These are phyloP conservation scores for Melanostoma scalare DNA, from an alignment of 2,888 invertebrate genomes.

Conservation along the genomic window DNA sequence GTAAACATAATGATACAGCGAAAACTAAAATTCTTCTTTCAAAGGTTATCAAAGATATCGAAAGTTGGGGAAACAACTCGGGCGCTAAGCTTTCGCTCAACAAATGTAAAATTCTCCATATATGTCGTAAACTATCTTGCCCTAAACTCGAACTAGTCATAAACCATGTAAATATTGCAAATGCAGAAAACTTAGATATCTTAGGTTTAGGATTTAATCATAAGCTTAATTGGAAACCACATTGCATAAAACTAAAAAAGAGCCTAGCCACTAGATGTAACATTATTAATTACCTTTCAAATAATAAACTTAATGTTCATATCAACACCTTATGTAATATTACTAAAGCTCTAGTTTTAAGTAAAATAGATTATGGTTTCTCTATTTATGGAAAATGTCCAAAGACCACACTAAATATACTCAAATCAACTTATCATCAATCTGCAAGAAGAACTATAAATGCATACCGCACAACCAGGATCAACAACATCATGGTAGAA, in stretches of 20 bases:
- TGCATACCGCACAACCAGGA: slow-evolving; percentile 43
- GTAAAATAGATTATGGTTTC: slow-evolving; percentile 45
- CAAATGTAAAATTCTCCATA: no score
- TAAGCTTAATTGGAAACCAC: slow-evolving; percentile 12
- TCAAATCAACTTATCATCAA: neutral
- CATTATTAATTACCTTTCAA: slow-evolving; percentile 16
- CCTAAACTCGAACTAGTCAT: no score
- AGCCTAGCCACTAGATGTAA: slow-evolving; percentile 3
- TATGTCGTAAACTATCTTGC: no score
- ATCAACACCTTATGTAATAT: slow-evolving; percentile 18
- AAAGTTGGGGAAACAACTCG: no score
- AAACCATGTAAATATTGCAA: no score
- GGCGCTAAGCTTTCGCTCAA: no score
- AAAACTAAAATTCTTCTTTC: no score
- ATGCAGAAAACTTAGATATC: no score
- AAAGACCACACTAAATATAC: slow-evolving; percentile 5
- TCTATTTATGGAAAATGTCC: slow-evolving; percentile 40
- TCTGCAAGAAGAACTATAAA: slow-evolving; percentile 27
- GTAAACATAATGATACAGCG: neutral
- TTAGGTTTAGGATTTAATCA: no score
- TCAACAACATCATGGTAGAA: slow-evolving; percentile 37
- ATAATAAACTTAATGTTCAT: slow-evolving; percentile 13
- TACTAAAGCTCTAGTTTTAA: slow-evolving; percentile 31
- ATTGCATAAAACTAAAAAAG: slow-evolving; percentile 10
- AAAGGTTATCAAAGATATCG: no score